These are phyloP conservation scores for Dasypus novemcinctus DNA, from an alignment of 2,113 vertebrate genomes.

Conservation along the genomic window DNA sequence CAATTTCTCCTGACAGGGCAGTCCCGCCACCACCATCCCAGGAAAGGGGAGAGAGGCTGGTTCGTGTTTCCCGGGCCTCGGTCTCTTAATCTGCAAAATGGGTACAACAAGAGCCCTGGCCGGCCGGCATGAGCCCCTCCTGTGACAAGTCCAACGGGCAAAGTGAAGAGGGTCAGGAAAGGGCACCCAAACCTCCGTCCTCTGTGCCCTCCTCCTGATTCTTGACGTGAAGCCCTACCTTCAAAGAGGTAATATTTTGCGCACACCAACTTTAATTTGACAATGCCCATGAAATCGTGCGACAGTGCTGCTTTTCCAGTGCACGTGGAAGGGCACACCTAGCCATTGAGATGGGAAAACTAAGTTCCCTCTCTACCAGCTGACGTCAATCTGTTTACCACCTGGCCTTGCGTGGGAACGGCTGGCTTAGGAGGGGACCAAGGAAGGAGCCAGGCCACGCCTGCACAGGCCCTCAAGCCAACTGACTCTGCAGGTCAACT, in stretches of 20 bases:
- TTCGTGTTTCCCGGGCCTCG: background rate
- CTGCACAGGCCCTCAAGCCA: background rate
- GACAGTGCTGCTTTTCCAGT: background rate
- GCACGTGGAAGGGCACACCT: background rate
- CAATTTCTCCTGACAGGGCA: background rate
- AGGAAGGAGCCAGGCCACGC: background rate
- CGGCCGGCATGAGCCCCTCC: background rate
- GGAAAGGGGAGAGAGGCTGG: background rate
- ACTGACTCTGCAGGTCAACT: background rate
- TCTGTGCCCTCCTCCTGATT: too few species aligned
- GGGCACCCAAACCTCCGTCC: fast-evolving
- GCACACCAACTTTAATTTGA: background rate
- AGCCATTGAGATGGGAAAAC: background rate
- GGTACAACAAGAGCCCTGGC: background rate
- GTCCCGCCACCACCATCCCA: background rate
- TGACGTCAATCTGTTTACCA: too few species aligned
- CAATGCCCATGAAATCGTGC: background rate
- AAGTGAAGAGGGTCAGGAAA: fast-evolving
- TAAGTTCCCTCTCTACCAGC: background rate
- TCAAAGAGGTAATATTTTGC: too few species aligned
- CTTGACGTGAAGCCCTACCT: fast-evolving
- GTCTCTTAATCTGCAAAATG: constrained; percentile 26
- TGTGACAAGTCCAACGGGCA: fast-evolving
- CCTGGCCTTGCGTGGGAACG: background rate
- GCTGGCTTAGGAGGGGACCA: background rate